Percentiles rank a stretch among this genome's conserved stretches.
phyloP scores from a whole-genome alignment of 2,797 vertebrate genomes.

The Neosilurus hyrtlii region DNA sequence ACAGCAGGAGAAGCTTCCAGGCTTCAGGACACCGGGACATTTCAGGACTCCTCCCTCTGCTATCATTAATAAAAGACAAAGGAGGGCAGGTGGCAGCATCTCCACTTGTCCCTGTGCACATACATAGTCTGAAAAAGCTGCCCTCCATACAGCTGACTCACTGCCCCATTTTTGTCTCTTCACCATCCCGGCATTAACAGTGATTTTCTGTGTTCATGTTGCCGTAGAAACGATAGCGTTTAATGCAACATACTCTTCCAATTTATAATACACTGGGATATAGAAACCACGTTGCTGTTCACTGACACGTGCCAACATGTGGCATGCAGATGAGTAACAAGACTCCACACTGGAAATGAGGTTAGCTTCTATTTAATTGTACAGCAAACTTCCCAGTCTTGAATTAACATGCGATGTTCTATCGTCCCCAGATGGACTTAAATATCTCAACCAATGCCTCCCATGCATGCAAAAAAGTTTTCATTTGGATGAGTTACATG shows the following conservation, averaged over 20 bases:
- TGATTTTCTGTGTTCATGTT: not conserved
- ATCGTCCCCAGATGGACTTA: not conserved
- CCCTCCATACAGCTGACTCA: constrained; percentile 43
- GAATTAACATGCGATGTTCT: not conserved
- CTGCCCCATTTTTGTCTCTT: constrained; percentile 19
- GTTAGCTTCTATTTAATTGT: not conserved
- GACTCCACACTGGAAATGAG: not conserved
- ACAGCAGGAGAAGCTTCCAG: constrained; percentile 33
- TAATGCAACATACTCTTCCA: not conserved
- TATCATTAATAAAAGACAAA: constrained; percentile 30
- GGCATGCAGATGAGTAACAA: constrained; percentile 28
- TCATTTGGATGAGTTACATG: too few relatives aligned
- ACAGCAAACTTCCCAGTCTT: not conserved
- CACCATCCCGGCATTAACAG: not conserved
- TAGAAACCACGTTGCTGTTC: constrained; percentile 3
- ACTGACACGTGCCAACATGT: constrained; percentile 19
- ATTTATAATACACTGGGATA: not conserved
- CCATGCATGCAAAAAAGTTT: too few relatives aligned
- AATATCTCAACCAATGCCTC: not conserved
- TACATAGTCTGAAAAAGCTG: constrained; percentile 29
- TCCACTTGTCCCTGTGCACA: constrained; percentile 12
- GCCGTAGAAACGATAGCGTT: constrained; percentile 11
- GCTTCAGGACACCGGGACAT: constrained; percentile 31
- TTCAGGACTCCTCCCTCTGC: constrained; percentile 22
- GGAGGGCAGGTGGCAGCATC: constrained; percentile 31